Conservation (phyloP, 2,888 invertebrate genomes). For the Drosophila neutralis region DNA sequence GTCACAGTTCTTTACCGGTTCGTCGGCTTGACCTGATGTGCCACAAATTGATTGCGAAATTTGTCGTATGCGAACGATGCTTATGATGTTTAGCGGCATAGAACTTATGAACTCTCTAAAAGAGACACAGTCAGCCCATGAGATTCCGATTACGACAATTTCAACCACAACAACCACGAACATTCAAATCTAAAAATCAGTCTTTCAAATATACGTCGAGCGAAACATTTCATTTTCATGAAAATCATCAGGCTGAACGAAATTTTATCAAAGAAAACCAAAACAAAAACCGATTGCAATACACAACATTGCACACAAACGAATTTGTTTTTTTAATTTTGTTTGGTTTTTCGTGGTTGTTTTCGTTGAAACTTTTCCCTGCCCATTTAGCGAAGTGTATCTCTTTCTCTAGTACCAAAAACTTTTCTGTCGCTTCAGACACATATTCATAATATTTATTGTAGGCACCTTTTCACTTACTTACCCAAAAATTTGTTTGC, state of each 20-base stretch:
- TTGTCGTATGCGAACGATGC: conserved; percentile 37
- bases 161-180: conserved; percentile 24
- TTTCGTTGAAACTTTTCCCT: conserved; percentile 59
- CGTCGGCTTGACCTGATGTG: conserved; percentile 68
- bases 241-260: conserved; percentile 78
- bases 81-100: conserved; percentile 70
- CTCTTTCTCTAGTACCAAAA: conserved; percentile 19
- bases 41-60: conserved; percentile 78
- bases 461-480: conserved; percentile 35
- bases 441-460: conserved; percentile 32
- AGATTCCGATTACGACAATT: conserved; percentile 40
- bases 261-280: conserved; percentile 60
- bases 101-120: conserved; percentile 52
- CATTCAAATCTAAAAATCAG: conserved; percentile 58
- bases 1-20: conserved; percentile 70
- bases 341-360: conserved; percentile 19
- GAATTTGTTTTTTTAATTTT: conserved; percentile 65
- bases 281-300: conserved; percentile 69
- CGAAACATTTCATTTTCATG: conserved; percentile 77
- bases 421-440: not conserved
- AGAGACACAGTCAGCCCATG: conserved; percentile 1
- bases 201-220: conserved; percentile 51
- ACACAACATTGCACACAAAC: conserved; percentile 25
- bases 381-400: conserved; percentile 43
- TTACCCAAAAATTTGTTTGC: conserved; percentile 57